Conservation (phyloP, 2,797 vertebrate species). For the Poecilia gillii region DNA sequence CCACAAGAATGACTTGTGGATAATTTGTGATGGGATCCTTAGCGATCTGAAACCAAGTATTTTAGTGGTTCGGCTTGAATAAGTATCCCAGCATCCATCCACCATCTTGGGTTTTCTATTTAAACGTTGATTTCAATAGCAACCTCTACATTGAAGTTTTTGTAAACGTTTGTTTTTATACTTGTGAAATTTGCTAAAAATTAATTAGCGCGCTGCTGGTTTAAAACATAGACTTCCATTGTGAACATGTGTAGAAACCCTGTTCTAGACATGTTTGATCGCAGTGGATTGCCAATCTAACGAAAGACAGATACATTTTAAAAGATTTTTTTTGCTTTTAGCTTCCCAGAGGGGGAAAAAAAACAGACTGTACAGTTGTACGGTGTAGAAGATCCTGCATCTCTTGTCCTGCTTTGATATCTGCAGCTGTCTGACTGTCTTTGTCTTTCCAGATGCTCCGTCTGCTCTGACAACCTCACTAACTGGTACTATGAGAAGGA, state of each 20-base stretch:
- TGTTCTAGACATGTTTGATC: background rate
- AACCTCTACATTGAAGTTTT: background rate
- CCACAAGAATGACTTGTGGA: no score
- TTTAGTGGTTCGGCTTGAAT: no score
- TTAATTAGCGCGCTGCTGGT: background rate
- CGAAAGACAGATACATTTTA: background rate
- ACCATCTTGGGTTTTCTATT: background rate
- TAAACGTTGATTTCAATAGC: background rate
- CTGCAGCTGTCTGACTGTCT: conserved; percentile 26
- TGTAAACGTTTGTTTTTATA: background rate
- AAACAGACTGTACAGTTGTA: background rate
- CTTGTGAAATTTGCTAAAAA: no score
- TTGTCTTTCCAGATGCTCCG: conserved; percentile 86
- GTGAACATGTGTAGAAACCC: background rate
- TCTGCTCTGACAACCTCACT: conserved; percentile 91
- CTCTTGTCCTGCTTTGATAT: conserved; percentile 7
- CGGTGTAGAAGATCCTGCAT: background rate
- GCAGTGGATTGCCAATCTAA: no score
- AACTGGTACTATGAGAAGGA: conserved; percentile 97
- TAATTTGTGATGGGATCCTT: no score
- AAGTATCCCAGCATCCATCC: background rate
- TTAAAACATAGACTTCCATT: background rate
- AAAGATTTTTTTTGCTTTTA: background rate
- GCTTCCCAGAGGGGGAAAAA: background rate
- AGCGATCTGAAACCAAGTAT: no score